These are phyloP conservation scores for Esox niger DNA, from an alignment of 2,113 vertebrate genomes.

Conservation along the genomic window DNA sequence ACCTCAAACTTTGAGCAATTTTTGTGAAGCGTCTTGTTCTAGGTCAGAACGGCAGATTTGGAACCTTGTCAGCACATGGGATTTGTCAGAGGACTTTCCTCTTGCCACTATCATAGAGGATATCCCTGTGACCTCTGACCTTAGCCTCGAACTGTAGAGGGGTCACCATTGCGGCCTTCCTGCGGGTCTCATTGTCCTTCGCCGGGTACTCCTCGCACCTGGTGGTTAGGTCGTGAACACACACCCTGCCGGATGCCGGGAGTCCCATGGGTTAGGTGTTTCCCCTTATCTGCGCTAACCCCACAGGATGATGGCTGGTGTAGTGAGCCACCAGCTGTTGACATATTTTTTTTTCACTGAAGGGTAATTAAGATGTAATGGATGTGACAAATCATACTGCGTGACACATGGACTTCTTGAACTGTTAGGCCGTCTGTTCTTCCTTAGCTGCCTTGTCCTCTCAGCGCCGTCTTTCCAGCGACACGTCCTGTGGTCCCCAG, in stretches of 20 bases:
- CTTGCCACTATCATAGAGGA: neutral
- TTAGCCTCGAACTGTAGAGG: conserved; percentile 9
- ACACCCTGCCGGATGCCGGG: neutral
- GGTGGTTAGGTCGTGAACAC: conserved; percentile 30
- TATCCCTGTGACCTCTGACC: conserved; percentile 19
- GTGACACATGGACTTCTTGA: conserved; percentile 3
- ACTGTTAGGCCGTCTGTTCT: conserved; percentile 1
- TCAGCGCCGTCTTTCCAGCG: too few relatives aligned
- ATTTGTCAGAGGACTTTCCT: neutral
- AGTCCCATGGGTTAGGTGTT: neutral
- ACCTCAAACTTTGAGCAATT: too few relatives aligned
- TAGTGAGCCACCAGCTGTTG: neutral
- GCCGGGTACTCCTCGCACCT: conserved; percentile 30
- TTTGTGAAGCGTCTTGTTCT: too few relatives aligned
- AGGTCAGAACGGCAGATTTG: too few relatives aligned
- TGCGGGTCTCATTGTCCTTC: conserved; percentile 45
- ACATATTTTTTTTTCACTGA: conserved; percentile 7
- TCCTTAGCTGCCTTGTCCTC: too few relatives aligned
- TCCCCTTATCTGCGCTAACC: conserved; percentile 1
- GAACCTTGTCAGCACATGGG: too few relatives aligned
- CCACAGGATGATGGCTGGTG: neutral
- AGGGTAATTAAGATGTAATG: neutral
- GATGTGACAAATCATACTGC: conserved; percentile 11
- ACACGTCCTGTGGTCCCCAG: too few relatives aligned
- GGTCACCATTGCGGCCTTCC: conserved; percentile 37